Evolutionary conservation across 1,140 invertebrate genomes (phyloP), one percentile per base, ranked within the genome.

Genomic region (Brachionus plicatilis): DNA sequence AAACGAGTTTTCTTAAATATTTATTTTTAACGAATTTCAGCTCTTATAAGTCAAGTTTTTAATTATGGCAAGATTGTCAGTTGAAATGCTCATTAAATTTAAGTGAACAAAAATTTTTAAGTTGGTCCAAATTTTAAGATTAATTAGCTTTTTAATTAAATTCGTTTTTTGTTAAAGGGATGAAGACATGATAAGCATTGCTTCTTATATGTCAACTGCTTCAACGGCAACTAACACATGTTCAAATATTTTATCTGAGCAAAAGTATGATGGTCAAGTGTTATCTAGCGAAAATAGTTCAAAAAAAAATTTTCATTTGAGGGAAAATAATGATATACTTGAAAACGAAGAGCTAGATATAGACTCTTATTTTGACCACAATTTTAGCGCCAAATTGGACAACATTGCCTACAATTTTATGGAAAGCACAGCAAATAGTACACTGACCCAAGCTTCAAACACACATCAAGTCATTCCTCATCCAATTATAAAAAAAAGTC

Each of bases 171-270:
- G 8, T 53, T 12, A 8, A 20, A 82, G 79, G n/a, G 79, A 82
- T 47, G 79, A 82, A 43, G 79, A 82, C 53, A 82, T 82, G 79
- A 82, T 82, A 24, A 82, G 79, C 33, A 43, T 82, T 7, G 65
- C 53, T 47, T 82, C 79, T 3, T 82, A 65, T 47, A 82, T 82
- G 79, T 82, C 79, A 14, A 43, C 79, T 33, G 65, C 53, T 47
- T 82, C 79, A 14, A 33, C 27, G 12, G 37, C 72, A 3, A 82
- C 53, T 37, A 82, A 82, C 60, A 53, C 79, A 17, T 82, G 60
- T 65, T 82, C 79, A 82, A 82, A 82, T 65, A 24, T 20, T 37
- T 17, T 82, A 53, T 24, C 8, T n/a, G 78, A 60, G 1, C 43
- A 17, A 24, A 60, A 60, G 17, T 24, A 43, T 65, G 17, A 68